Conservation (phyloP, 2,113 vertebrate species). For the Amazona vittata region DNA sequence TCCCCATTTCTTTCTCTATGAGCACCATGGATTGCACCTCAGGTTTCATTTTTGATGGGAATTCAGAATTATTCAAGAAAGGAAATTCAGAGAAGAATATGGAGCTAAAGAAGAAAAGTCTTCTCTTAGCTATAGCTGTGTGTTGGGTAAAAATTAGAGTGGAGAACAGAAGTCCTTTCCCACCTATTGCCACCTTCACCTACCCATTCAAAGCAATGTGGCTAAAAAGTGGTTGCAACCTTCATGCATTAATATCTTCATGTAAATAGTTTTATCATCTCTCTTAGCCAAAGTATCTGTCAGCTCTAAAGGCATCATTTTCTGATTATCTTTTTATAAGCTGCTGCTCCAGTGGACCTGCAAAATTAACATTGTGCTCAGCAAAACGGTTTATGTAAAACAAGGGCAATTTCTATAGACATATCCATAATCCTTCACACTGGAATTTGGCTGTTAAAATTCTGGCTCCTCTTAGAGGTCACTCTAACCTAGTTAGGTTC, state of each 20-base stretch:
- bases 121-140: neutral
- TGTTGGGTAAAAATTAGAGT: neutral
- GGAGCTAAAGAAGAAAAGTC: neutral
- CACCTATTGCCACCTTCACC: neutral
- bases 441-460: constrained; percentile 41
- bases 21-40: neutral
- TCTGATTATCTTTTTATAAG: constrained; percentile 47
- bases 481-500: constrained; percentile 41
- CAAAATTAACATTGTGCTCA: constrained; percentile 54
- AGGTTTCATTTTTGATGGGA: neutral
- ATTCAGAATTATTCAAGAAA: neutral
- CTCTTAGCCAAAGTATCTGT: neutral
- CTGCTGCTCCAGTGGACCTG: constrained; percentile 19
- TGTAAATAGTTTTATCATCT: neutral
- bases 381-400: constrained; percentile 41
- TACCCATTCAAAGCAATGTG: neutral
- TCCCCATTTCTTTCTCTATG: neutral
- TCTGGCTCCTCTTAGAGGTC: constrained; percentile 19
- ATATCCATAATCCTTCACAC: constrained; percentile 50
- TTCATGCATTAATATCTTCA: neutral
- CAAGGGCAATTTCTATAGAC: constrained; percentile 48
- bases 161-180: neutral
- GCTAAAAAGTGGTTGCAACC: neutral
- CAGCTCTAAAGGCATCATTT: constrained; percentile 48
- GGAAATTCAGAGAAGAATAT: neutral